These are phyloP conservation scores for Mionectes macconnelli DNA, from an alignment of 2,113 vertebrate genomes.

Conservation along the genomic window DNA sequence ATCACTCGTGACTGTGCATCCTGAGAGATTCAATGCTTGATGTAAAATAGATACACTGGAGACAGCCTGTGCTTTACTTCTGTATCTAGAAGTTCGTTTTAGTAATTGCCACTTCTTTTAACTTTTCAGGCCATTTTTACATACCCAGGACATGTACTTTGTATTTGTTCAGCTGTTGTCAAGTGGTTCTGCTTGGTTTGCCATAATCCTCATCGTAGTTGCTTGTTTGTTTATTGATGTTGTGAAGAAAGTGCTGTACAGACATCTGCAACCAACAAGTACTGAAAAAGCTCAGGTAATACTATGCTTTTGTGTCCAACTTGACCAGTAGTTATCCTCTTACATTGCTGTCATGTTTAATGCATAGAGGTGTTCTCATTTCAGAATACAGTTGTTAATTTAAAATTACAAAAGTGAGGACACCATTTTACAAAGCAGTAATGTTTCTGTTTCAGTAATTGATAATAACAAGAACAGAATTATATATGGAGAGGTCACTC, in stretches of 20 bases:
- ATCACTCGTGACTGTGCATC: neutral
- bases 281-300: conserved; percentile 96
- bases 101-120: conserved; percentile 24
- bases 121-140: conserved; percentile 90
- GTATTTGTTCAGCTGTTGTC: conserved; percentile 95
- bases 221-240: conserved; percentile 91
- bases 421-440: neutral
- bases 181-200: conserved; percentile 96
- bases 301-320: neutral
- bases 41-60: neutral
- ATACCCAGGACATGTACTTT: conserved; percentile 97
- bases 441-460: neutral
- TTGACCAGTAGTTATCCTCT: neutral
- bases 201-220: conserved; percentile 92
- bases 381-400: neutral
- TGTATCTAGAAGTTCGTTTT: neutral
- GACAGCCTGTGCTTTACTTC: neutral
- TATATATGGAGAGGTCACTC: neutral
- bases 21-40: neutral
- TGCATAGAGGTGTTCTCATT: neutral
- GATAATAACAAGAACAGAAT: neutral
- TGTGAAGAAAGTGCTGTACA: conserved; percentile 92
- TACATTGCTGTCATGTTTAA: neutral
- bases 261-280: conserved; percentile 89
- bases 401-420: neutral